Evolutionary conservation across 2,888 invertebrate species (phyloP).

Genomic region (Adela reaumurella): DNA sequence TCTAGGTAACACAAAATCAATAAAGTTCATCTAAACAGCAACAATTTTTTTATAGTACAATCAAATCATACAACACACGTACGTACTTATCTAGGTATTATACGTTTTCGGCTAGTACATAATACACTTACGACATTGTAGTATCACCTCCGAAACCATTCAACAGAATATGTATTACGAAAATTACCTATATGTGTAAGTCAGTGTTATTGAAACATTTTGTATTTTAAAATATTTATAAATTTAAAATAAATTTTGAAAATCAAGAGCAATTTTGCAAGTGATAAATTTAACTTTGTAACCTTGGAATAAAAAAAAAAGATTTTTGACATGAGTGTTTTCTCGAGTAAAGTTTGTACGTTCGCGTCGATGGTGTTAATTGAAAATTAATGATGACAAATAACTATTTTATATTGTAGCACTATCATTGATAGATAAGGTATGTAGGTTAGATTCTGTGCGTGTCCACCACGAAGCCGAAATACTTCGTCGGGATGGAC

Average conservation of each 20-base stretch:
- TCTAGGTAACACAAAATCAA: too few relatives aligned
- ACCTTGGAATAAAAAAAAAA: background rate
- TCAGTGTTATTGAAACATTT: background rate
- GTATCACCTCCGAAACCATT: background rate
- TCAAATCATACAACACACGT: too few relatives aligned
- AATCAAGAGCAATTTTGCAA: background rate
- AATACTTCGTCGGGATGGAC: too few relatives aligned
- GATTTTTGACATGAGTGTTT: background rate
- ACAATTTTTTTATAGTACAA: too few relatives aligned
- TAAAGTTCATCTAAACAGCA: too few relatives aligned
- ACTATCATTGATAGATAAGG: background rate
- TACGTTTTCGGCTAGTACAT: too few relatives aligned
- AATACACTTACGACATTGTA: too few relatives aligned
- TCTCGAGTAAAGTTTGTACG: background rate
- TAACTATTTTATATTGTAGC: background rate
- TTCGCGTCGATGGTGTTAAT: background rate
- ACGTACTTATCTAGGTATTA: too few relatives aligned
- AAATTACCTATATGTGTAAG: background rate
- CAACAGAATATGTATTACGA: background rate
- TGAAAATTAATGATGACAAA: background rate
- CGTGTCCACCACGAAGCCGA: too few relatives aligned
- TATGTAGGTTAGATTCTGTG: background rate
- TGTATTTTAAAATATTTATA: background rate
- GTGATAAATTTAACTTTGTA: background rate
- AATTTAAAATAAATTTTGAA: background rate